phyloP scores from a whole-genome alignment of 2,797 vertebrate genomes.

The Parauchenoglanis ngamensis region DNA sequence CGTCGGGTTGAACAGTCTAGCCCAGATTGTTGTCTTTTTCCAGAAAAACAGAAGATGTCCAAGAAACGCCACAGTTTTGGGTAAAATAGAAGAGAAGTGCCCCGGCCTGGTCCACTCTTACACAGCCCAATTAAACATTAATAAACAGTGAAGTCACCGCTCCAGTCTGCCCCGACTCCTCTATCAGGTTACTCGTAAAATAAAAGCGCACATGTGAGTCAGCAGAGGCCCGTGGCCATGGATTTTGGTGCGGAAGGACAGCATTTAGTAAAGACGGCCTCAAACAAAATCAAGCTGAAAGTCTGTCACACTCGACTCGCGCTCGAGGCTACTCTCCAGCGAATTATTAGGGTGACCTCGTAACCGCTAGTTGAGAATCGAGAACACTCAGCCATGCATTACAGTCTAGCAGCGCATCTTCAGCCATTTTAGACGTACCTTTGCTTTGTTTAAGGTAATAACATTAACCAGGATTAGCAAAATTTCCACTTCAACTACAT shows the following conservation, averaged over 20 bases:
- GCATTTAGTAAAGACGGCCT: not conserved
- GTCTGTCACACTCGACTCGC: not conserved
- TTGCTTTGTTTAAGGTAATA: too few species aligned
- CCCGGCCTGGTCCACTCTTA: not conserved
- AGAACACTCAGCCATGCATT: too few species aligned
- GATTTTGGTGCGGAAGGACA: not conserved
- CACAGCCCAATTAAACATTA: not conserved
- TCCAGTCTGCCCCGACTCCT: not conserved
- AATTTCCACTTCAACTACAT: too few species aligned
- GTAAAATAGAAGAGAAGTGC: not conserved
- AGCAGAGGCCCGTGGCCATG: not conserved
- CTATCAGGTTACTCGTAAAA: not conserved
- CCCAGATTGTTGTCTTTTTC: conserved; percentile 41
- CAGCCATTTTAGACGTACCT: too few species aligned
- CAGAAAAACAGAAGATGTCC: conserved; percentile 34
- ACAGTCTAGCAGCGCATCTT: too few species aligned
- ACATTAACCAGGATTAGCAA: too few species aligned
- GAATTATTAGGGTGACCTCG: not conserved
- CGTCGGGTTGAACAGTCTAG: conserved; percentile 41
- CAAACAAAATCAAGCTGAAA: too few species aligned
- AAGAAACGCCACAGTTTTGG: conserved; percentile 1
- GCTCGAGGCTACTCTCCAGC: not conserved
- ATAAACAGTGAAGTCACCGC: not conserved
- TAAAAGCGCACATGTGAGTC: not conserved
- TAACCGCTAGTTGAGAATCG: too few species aligned